Conservation (phyloP, 2,113 vertebrate genomes). For the Pomatostomus ruficeps region DNA sequence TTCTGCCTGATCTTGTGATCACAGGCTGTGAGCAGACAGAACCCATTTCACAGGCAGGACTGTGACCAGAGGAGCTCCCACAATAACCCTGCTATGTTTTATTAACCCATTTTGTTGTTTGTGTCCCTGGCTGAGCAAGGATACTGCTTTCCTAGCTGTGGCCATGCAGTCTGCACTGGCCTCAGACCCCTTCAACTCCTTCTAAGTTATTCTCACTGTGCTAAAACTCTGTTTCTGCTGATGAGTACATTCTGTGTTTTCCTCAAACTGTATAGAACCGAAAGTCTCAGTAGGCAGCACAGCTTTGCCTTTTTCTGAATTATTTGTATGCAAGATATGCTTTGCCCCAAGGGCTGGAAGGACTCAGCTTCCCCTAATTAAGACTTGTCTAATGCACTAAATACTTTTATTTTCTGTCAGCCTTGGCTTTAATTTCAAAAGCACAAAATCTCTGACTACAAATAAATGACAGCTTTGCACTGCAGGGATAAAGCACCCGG, state of each 20-base stretch:
- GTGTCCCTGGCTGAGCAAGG: neutral
- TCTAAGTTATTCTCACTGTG: neutral
- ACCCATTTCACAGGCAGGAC: neutral
- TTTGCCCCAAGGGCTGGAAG: neutral
- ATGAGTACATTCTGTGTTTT: neutral
- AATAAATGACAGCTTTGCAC: neutral
- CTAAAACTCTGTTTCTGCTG: neutral
- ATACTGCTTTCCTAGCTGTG: neutral
- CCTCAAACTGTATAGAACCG: neutral
- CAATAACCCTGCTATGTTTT: neutral
- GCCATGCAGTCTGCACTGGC: neutral
- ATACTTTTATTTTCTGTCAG: neutral
- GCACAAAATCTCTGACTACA: neutral
- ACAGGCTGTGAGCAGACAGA: neutral
- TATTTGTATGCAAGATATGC: neutral
- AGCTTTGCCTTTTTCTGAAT: neutral
- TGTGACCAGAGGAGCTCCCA: neutral
- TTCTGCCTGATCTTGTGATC: neutral
- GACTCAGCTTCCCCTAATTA: neutral
- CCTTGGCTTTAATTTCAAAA: conserved; percentile 5
- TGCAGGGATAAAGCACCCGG: neutral
- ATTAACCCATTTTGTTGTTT: neutral
- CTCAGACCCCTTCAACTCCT: neutral
- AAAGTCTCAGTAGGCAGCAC: neutral
- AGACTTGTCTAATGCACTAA: neutral